Conservation (phyloP, 2,113 vertebrate genomes). For the Strix aluco region DNA sequence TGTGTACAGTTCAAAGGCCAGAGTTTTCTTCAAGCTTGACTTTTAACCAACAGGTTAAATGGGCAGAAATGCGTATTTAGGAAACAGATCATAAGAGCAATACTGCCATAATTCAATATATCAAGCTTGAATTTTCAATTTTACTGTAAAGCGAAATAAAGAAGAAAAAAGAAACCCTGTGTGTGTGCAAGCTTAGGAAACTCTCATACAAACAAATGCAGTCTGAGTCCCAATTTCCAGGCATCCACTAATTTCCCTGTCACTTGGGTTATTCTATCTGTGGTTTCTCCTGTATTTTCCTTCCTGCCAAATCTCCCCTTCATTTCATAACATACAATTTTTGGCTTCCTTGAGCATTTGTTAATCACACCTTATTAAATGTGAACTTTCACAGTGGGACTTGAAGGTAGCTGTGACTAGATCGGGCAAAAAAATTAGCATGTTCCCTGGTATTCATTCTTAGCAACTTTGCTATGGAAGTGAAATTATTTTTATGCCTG, state of each 20-base stretch:
- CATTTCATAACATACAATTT: slow-evolving; percentile 30
- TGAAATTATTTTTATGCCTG: not conserved
- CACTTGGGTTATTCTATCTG: slow-evolving; percentile 1
- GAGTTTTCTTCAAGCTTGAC: not conserved
- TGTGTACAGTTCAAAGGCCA: not conserved
- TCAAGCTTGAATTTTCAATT: not conserved
- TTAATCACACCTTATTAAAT: slow-evolving; percentile 68
- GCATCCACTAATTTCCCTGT: not conserved
- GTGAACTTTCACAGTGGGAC: slow-evolving; percentile 59
- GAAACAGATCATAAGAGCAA: not conserved
- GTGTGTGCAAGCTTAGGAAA: not conserved
- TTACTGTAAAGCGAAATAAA: not conserved
- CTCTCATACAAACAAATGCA: not conserved
- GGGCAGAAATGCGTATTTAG: not conserved
- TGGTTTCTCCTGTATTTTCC: slow-evolving; percentile 44
- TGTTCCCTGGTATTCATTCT: not conserved
- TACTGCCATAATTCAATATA: not conserved
- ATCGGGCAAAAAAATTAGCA: not conserved
- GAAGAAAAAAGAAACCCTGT: not conserved
- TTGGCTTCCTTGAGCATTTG: slow-evolving; percentile 53
- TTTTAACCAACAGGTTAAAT: not conserved
- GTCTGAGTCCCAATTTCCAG: slow-evolving; percentile 8
- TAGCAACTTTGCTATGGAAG: not conserved
- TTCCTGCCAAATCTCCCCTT: slow-evolving; percentile 37
- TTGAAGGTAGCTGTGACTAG: slow-evolving; percentile 47